Base-by-base conservation (phyloP, 2,797 vertebrate genomes). In the Iguana delicatissima region DNA sequence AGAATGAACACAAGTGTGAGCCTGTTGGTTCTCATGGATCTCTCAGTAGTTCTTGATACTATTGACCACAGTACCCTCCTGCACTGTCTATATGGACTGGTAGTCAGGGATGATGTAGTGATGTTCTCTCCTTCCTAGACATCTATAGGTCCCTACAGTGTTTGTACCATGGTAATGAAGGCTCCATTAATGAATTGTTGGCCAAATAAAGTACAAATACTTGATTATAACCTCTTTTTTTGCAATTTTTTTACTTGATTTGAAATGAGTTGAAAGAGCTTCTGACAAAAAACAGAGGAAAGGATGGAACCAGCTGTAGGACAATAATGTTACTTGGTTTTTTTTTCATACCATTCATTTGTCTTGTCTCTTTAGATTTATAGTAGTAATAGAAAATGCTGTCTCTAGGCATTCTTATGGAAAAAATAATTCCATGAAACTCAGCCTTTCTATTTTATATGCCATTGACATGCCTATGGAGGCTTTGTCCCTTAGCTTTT, bases 341-440 rank as follows among this genome's bases (percentile, higher is more conserved):
- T 88, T 72, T 26, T 0, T 88, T 29, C 52, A 64, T 89, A 74
- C 4, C 14, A 86, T 89, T 90, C 13, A 74, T 52, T 86, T 76
- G 6, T 82, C 84, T 92, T 88, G 77, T 42, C 76, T 77, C 29
- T 89, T 87, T 64, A 18, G 77, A 35, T 87, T 84, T 32, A 87
- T 84, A 57, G 86, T 3, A n/a, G 87, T 92, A 84, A 81, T 69
- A 83, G 84, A 87, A 80, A 93, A 29, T 4, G 86, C 85, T 89
- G 1, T 91, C 84, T 90, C 46, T 82, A 55, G 52, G n/a, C 81
- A 80, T 64, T 93, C 77, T 72, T 86, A 24, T 50, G 55, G 46
- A 74, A 80, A 52, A 57, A 67, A 81, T 77, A 83, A 86, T 59
- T 89, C 59, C 59, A 59, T 50, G 22, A 72, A 87, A 84, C 89